These are phyloP conservation scores for Hystrix cristata DNA, from an alignment of 2,113 vertebrate genomes.

Conservation along the genomic window DNA sequence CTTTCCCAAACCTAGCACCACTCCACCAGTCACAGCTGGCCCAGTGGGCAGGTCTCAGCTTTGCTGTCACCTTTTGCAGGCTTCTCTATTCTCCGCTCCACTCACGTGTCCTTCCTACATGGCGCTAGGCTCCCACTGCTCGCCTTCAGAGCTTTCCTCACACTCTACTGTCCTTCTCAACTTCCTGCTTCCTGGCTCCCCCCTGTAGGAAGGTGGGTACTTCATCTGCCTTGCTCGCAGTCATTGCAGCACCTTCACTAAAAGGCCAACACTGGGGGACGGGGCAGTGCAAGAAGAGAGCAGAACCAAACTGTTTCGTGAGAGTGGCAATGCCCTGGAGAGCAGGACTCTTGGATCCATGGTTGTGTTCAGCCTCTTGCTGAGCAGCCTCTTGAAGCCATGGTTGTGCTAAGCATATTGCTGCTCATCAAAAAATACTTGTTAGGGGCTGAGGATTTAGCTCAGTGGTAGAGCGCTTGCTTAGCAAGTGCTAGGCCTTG, in stretches of 20 bases:
- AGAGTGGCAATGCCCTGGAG: neutral
- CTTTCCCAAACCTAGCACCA: neutral
- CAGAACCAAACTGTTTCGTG: neutral
- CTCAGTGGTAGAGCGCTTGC: neutral
- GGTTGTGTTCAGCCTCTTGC: neutral
- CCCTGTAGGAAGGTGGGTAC: too few relatives aligned
- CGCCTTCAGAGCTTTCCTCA: neutral
- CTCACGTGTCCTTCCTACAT: neutral
- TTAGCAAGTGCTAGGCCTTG: too few relatives aligned
- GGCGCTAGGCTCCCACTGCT: neutral
- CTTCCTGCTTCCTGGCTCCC: neutral
- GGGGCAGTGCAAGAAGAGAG: neutral
- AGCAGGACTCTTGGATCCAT: neutral
- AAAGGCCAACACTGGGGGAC: neutral
- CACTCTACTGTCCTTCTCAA: neutral
- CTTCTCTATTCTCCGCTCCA: neutral
- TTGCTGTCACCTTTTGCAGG: neutral
- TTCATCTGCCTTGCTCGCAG: neutral
- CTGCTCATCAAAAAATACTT: conserved; percentile 30
- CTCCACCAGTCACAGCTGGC: neutral
- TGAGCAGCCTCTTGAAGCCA: neutral
- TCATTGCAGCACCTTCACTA: neutral
- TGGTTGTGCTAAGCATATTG: neutral
- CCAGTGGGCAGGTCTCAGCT: neutral
- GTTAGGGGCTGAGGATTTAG: neutral